A percentile compares a stretch with the other conserved stretches of the same genome.
These are phyloP conservation scores for Trichacis sp. DNA, from an alignment of 2,888 invertebrate genomes.

Conservation along the genomic window DNA sequence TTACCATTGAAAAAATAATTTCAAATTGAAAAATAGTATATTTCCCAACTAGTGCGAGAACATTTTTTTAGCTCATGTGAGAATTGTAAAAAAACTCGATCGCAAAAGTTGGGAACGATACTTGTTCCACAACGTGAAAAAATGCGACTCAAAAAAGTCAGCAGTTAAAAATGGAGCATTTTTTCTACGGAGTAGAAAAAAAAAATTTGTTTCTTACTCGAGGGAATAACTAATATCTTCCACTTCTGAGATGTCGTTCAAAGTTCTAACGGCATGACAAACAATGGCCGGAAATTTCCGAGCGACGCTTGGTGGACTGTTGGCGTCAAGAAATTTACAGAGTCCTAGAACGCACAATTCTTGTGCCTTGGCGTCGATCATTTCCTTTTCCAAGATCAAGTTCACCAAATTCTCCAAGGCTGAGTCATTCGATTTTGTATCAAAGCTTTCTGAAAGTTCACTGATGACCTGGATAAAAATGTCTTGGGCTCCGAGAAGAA, in stretches of 20 bases:
- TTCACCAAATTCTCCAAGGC: constrained; percentile 79
- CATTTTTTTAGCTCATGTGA: too few relatives aligned
- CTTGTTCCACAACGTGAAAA: too few relatives aligned
- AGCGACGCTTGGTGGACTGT: constrained; percentile 75
- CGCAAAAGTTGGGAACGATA: too few relatives aligned
- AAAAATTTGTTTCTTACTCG: constrained; percentile 72
- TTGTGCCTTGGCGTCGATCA: background rate
- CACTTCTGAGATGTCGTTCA: constrained; percentile 83
- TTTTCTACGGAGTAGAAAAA: too few relatives aligned
- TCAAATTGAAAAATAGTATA: too few relatives aligned
- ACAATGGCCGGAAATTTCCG: constrained; percentile 81
- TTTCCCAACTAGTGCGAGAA: too few relatives aligned
- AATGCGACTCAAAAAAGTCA: too few relatives aligned
- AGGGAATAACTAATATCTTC: constrained; percentile 75
- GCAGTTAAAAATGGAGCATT: too few relatives aligned
- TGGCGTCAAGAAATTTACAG: constrained; percentile 77
- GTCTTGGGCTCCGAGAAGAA: constrained; percentile 76
- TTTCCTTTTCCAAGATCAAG: constrained; percentile 76
- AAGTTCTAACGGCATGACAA: constrained; percentile 79
- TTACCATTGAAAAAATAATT: too few relatives aligned
- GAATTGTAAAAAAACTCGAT: too few relatives aligned
- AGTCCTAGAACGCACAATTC: constrained; percentile 84
- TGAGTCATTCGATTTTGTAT: background rate
- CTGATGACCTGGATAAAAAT: constrained; percentile 46
- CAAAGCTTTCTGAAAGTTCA: background rate